A percentile compares a stretch with the other conserved stretches of the same genome.
These are phyloP conservation scores for Halcyon smyrnensis DNA, from an alignment of 2,797 vertebrate genomes.

Conservation along the genomic window DNA sequence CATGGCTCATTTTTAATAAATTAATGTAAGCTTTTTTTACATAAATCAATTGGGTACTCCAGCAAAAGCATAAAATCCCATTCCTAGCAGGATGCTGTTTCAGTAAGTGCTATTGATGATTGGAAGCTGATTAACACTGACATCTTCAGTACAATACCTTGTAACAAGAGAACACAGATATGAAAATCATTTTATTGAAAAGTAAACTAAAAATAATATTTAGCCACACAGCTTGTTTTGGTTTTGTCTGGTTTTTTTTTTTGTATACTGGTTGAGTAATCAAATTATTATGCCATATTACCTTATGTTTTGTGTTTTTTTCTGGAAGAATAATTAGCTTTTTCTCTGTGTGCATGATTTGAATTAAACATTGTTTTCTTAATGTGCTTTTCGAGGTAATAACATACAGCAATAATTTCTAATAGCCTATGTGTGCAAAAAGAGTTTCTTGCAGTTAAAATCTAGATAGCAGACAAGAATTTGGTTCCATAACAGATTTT, in stretches of 20 bases:
- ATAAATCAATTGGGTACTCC: neutral
- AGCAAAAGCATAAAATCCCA: neutral
- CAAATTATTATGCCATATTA: conserved; percentile 24
- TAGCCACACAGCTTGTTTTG: neutral
- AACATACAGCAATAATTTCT: neutral
- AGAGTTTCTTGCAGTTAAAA: neutral
- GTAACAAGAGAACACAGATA: neutral
- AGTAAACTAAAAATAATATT: conserved; percentile 8
- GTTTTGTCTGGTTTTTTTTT: neutral
- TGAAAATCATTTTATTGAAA: neutral
- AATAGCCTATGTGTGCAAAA: neutral
- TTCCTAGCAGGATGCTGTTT: conserved; percentile 5
- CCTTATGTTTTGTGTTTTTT: neutral
- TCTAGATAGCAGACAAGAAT: neutral
- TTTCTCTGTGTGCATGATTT: neutral
- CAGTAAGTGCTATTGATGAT: conserved; percentile 35
- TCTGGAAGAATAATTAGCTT: neutral
- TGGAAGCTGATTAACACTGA: conserved; percentile 41
- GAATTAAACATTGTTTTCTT: conserved; percentile 25
- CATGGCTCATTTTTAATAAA: neutral
- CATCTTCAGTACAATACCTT: neutral
- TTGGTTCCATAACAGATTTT: neutral
- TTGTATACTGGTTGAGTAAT: conserved; percentile 5
- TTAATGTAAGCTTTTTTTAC: neutral
- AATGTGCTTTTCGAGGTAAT: neutral